phyloP scores from a whole-genome alignment of 2,888 invertebrate species.

The Luperina testacea region DNA sequence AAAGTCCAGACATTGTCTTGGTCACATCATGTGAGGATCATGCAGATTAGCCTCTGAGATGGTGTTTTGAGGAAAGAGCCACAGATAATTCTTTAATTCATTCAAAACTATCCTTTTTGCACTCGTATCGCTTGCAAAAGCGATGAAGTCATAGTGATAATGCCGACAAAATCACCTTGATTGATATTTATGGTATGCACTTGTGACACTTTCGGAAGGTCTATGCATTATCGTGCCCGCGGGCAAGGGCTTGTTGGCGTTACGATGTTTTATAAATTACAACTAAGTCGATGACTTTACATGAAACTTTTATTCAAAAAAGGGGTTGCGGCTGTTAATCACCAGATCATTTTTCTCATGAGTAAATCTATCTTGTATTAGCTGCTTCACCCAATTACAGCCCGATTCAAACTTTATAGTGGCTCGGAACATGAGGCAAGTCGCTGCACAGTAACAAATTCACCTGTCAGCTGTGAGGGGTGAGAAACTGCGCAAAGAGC shows the following conservation, averaged over 20 bases:
- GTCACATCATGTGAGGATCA: neutral
- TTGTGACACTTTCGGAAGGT: neutral
- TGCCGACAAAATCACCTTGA: too few species aligned
- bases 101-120: neutral
- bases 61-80: neutral
- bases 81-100: neutral
- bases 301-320: neutral
- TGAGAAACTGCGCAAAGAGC: neutral
- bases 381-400: neutral
- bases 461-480: neutral
- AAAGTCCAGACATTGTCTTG: neutral
- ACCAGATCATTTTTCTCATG: too few species aligned
- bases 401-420: too few species aligned
- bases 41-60: accelerated
- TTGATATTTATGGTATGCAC: neutral
- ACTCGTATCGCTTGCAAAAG: neutral
- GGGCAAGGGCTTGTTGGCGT: neutral
- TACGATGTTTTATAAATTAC: neutral
- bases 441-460: neutral
- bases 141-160: neutral
- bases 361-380: neutral
- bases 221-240: neutral
- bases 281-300: too few species aligned
- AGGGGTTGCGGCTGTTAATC: neutral
- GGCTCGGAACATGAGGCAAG: neutral